These are phyloP conservation scores for Anthopleura xanthogrammica DNA, from an alignment of 92 coral and sea anemone species.

Conservation along the genomic window DNA sequence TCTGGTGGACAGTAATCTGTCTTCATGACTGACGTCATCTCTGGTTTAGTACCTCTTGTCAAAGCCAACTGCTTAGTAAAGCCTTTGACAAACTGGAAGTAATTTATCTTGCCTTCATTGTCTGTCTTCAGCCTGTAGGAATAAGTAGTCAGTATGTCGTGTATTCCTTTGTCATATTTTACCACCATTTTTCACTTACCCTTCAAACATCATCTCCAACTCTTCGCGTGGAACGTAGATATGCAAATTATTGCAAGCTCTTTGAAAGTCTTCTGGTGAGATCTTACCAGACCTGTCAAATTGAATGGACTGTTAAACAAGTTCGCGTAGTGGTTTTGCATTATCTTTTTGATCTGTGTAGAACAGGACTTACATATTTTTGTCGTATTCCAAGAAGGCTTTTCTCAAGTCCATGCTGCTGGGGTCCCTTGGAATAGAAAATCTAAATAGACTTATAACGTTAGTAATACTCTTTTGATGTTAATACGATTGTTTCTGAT, in stretches of 20 bases:
- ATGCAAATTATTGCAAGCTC: slow-evolving; percentile 40
- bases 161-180: too few relatives aligned
- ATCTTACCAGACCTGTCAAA: slow-evolving; percentile 57
- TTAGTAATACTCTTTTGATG: too few relatives aligned
- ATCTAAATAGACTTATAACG: slow-evolving; percentile 13
- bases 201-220: slow-evolving; percentile 39
- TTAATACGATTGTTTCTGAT: too few relatives aligned
- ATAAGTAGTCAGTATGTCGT: background rate
- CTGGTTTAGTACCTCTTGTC: slow-evolving; percentile 49
- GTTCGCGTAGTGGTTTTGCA: background rate
- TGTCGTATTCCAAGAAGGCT: slow-evolving; percentile 75
- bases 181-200: slow-evolving; percentile 26
- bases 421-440: slow-evolving; percentile 52
- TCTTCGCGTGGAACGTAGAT: slow-evolving; percentile 39
- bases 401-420: slow-evolving; percentile 50
- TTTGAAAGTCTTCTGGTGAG: slow-evolving; percentile 50
- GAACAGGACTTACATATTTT: slow-evolving; percentile 54
- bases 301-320: too few relatives aligned
- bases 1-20: slow-evolving; percentile 72
- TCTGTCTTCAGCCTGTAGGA: slow-evolving; percentile 49
- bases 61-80: slow-evolving; percentile 47
- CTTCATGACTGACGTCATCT: slow-evolving; percentile 78
- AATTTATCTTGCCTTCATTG: slow-evolving; percentile 47
- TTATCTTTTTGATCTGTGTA: too few relatives aligned
- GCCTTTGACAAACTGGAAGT: slow-evolving; percentile 58